These are phyloP conservation scores for Chlorospingus flavigularis DNA, from an alignment of 2,797 vertebrate species.

Conservation along the genomic window DNA sequence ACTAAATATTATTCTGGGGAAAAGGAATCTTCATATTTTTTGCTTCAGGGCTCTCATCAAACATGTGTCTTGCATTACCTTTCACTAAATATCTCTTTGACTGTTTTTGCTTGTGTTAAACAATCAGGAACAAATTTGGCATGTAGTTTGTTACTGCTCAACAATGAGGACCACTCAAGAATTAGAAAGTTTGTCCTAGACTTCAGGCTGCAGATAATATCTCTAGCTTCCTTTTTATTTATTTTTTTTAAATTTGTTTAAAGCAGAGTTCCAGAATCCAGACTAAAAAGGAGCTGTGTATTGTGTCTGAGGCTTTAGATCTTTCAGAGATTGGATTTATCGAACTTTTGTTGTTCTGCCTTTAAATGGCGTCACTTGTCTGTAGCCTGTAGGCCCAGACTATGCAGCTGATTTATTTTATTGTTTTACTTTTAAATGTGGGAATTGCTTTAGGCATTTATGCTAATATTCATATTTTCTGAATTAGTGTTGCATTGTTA, in stretches of 20 bases:
- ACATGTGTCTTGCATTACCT: conserved; percentile 46
- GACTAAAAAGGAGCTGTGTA: conserved; percentile 2
- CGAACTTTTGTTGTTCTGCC: conserved; percentile 44
- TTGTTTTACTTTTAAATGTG: conserved; percentile 62
- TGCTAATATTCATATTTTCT: conserved; percentile 50
- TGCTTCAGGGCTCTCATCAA: background rate
- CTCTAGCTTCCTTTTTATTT: conserved; percentile 47
- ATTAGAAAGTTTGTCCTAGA: conserved; percentile 35
- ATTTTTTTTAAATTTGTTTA: conserved; percentile 1
- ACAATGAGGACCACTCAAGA: conserved; percentile 41
- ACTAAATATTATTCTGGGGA: conserved; percentile 29
- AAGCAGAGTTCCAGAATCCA: conserved; percentile 16
- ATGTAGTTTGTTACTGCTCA: conserved; percentile 43
- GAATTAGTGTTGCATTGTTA: conserved; percentile 49
- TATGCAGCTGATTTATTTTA: conserved; percentile 39
- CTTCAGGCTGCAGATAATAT: conserved; percentile 40
- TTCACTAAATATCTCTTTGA: conserved; percentile 15
- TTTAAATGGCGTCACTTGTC: conserved; percentile 44
- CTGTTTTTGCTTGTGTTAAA: conserved; percentile 36
- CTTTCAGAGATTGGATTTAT: conserved; percentile 53
- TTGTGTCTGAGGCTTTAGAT: conserved; percentile 47
- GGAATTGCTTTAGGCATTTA: conserved; percentile 28
- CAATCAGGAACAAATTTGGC: conserved; percentile 57
- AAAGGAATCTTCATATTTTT: background rate
- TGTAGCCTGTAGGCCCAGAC: conserved; percentile 50